A percentile compares a stretch with the other conserved stretches of the same genome.
Conservation (phyloP, 2,888 invertebrate species). For the Netelia virgata region DNA sequence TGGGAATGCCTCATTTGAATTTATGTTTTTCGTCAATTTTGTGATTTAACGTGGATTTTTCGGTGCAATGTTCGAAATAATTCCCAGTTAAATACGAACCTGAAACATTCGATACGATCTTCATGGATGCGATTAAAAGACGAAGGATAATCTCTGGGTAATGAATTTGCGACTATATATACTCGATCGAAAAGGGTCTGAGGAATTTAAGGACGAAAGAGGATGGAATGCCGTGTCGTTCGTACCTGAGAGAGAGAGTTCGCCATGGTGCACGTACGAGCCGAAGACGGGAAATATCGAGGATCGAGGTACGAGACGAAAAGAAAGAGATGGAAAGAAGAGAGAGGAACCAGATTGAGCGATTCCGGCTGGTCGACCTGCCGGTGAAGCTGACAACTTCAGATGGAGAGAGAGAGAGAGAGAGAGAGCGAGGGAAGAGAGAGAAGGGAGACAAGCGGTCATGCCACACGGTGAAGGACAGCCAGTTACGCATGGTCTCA, state of each 20-base stretch:
- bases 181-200: background rate
- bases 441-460: conserved; percentile 51
- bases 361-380: conserved; percentile 65
- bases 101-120: background rate
- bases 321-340: conserved; percentile 63
- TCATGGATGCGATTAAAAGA: background rate
- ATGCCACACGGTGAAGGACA: conserved; percentile 65
- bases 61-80: background rate
- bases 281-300: conserved; percentile 48
- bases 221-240: background rate
- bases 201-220: background rate
- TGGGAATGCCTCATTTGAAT: background rate
- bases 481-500: conserved; percentile 66
- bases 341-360: conserved; percentile 69
- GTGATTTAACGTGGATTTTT: background rate
- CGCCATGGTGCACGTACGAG: background rate
- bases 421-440: conserved; percentile 44
- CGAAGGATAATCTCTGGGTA: background rate
- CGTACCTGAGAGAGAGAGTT: background rate
- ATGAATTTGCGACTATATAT: background rate
- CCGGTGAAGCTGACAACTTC: conserved; percentile 61
- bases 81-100: background rate
- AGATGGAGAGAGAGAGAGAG: conserved; percentile 32
- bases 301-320: conserved; percentile 53
- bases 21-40: background rate